A percentile compares a stretch with the other conserved stretches of the same genome.
Evolutionary conservation across 1,140 invertebrate genomes (phyloP).

Genomic region (Calephelis nemesis): DNA sequence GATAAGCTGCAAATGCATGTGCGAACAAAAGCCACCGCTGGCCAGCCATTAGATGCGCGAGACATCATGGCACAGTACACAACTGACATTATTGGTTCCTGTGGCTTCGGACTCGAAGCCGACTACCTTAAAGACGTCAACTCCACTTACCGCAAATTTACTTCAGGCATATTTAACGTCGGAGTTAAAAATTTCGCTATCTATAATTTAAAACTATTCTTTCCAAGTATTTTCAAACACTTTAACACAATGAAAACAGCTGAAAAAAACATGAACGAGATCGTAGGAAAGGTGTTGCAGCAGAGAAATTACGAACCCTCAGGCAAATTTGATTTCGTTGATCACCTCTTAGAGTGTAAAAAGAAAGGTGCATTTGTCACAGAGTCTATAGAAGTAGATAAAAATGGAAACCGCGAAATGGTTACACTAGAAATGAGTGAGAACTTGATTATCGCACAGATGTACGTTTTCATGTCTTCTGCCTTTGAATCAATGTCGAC

Average conservation of each 20-base stretch:
- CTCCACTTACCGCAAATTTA: constrained; percentile 44
- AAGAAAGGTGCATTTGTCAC: constrained; percentile 48
- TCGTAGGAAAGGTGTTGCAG: constrained; percentile 35
- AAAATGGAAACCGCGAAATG: constrained; percentile 38
- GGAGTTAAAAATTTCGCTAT: constrained; percentile 24
- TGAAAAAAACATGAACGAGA: constrained; percentile 29
- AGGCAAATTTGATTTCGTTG: constrained; percentile 77
- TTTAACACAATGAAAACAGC: constrained; percentile 28
- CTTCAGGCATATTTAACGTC: constrained; percentile 45
- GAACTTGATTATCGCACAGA: constrained; percentile 68
- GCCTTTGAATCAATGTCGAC: constrained; percentile 81
- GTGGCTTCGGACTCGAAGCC: constrained; percentile 38
- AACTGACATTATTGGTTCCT: constrained; percentile 47
- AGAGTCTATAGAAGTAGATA: constrained; percentile 61
- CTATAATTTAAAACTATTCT: constrained; percentile 36
- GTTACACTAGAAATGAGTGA: constrained; percentile 40
- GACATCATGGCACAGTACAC: constrained; percentile 61
- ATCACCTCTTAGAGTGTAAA: constrained; percentile 77
- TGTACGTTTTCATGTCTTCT: constrained; percentile 80
- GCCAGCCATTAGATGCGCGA: constrained; percentile 48
- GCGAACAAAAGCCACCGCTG: constrained; percentile 18
- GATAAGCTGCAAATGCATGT: constrained; percentile 44
- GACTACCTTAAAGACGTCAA: constrained; percentile 46
- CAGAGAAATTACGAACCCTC: constrained; percentile 39
- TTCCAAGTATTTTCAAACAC: constrained; percentile 39